Evolutionary conservation across 2,797 vertebrate species (phyloP), one percentile per base, ranked within the genome.

Genomic region (Babyrousa celebensis): DNA sequence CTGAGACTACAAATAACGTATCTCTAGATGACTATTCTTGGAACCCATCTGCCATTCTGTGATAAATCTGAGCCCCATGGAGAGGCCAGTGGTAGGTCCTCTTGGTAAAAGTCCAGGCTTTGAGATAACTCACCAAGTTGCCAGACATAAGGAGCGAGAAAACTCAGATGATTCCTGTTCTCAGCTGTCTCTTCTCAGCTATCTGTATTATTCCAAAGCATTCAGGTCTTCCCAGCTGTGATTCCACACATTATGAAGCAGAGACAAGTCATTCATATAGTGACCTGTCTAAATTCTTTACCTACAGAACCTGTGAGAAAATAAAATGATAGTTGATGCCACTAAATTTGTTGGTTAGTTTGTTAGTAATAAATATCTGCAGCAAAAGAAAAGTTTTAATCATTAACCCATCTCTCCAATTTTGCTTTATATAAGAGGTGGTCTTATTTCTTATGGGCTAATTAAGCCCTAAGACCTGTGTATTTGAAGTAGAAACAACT

Each of bases 401-500:
- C 8, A 11, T 58, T 85, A 65, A 25, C 29, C 27, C 43, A 36
- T 84, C 40, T 84, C 7, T 20, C 36, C 11, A 62, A n/a, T 58
- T 85, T 72, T 77, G 23, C 77, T 87, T 77, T 43, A 21, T 56
- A 18, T 2, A 25, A 18, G 6, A 62, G 67, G 14, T 68, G 54
- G 62, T 63, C 40, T 91, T 91, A 56, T 32, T 29, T 82, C 63
- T 68, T 68, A 86, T 29, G 67, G 40, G n/a, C n/a, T 86, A 62
- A 52, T 72, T 78, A 77, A 32, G 20, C 25, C 58, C 27, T 52
- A 67, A 79, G 14, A 36, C 8, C 36, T 87, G 12, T 88, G 16
- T 67, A 60, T 74, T 89, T 91, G n/a, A 93, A 82, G 67, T 15
- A 85, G 70, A 91, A 70, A 68, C 3, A 18, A 43, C 52, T 75